Evolutionary conservation across 2,888 invertebrate genomes (phyloP), one percentile per base, ranked within the genome.

Genomic region (Phalera bucephala): DNA sequence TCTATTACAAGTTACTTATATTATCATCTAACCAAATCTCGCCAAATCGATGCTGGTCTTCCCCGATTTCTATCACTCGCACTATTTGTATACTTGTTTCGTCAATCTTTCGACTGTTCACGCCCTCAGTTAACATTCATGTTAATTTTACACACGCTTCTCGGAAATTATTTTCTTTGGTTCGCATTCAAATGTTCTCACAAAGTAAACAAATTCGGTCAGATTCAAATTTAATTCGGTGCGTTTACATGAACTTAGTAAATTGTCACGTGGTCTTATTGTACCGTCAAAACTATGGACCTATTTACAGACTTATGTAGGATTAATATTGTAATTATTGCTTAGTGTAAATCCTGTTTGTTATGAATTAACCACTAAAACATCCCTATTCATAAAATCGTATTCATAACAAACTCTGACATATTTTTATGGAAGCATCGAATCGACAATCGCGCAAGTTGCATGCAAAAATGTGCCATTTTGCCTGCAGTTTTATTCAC

Each of bases 141-240:
- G 14, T 23, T 33, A 26, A 26, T 26, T 26, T n/a, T 26, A 26
- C 26, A 21, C 21, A n/a, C 30, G 27, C 7, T 31, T 33, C 14
- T 10, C 8, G 2, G 7, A 15, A 23, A 22, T 7, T 27, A 6
- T 21, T 23, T 37, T 28, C 9, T 22, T 31, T 20, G 3, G 13
- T 36, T 17, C 2, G 15, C 7, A 12, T 26, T 26, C 26, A 26
- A 26, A 13, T 13, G 28, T 28, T n/a, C n/a, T 7, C n/a, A 28
- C 5, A 28, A 15, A 9, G 15, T 28, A 28, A 28, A 28, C 28
- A 28, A 28, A 12, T 25, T 25, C 25, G 12, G 12, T 15, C 28
- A n/a, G 9, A 5, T 15, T n/a, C 28, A 15, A 12, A 13, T 14
- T 27, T 27, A 27, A 13, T 11, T 27, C n/a, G n/a, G n/a, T n/a